Conservation (phyloP, 2,113 vertebrate genomes). For the Myocastor coypus region DNA sequence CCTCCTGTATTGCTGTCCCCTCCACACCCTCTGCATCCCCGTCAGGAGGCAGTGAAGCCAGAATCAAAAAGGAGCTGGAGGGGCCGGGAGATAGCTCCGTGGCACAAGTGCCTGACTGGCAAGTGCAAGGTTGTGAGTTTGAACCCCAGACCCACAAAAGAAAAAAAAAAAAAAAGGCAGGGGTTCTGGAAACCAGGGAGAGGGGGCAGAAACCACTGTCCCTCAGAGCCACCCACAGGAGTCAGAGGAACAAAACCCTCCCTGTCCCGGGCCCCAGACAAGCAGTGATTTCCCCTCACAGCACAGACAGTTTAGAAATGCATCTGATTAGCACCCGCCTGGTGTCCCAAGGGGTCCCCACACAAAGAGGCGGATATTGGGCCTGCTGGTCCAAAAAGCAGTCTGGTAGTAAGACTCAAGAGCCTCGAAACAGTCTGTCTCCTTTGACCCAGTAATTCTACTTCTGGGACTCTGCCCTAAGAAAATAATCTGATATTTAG, state of each 20-base stretch:
- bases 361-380: not conserved
- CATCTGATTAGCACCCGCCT: not conserved
- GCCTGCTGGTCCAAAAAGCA: not conserved
- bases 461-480: conserved; percentile 71
- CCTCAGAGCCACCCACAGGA: not conserved
- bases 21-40: not conserved
- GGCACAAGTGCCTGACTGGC: no score
- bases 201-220: not conserved
- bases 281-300: not conserved
- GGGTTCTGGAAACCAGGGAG: not conserved
- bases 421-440: not conserved
- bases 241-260: not conserved
- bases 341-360: not conserved
- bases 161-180: not conserved
- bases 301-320: not conserved
- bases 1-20: not conserved
- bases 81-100: no score
- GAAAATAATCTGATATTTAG: conserved; percentile 56
- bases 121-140: no score
- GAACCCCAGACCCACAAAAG: no score
- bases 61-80: not conserved
- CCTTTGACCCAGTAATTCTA: conserved; percentile 39
- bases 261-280: not conserved
- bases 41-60: not conserved
- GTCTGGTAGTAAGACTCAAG: conserved; percentile 16